phyloP scores from a whole-genome alignment of 2,113 vertebrate species.

The Ivindomyrus marchei region DNA sequence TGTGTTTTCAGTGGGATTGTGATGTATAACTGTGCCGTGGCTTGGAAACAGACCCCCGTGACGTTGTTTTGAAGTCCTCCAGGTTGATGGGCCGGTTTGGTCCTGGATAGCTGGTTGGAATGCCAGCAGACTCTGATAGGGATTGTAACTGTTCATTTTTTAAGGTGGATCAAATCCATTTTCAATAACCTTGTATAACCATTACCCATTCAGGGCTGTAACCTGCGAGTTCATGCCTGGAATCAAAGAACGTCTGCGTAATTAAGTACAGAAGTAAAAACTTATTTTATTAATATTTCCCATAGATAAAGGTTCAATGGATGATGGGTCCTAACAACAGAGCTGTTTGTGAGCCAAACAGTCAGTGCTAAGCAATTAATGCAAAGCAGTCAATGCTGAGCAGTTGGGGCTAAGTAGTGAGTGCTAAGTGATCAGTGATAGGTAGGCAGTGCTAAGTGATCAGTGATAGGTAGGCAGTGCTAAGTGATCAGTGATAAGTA shows the following conservation, averaged over 20 bases:
- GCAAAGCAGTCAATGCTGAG: background rate
- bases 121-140: background rate
- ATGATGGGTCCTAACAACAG: background rate
- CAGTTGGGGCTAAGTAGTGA: background rate
- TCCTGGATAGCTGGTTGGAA: background rate
- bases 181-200: background rate
- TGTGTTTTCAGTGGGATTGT: conserved; percentile 18
- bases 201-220: background rate
- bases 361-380: background rate
- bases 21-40: conserved; percentile 42
- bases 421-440: background rate
- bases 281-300: background rate
- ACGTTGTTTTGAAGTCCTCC: background rate
- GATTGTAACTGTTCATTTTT: background rate
- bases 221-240: background rate
- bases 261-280: background rate
- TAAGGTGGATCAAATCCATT: background rate
- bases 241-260: background rate
- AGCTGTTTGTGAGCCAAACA: background rate
- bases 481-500: too few relatives aligned
- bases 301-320: background rate
- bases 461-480: too few relatives aligned
- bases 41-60: background rate
- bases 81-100: background rate
- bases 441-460: background rate